These are phyloP conservation scores for Helicolenus hilgendorfi DNA, from an alignment of 2,797 vertebrate species.

Conservation along the genomic window DNA sequence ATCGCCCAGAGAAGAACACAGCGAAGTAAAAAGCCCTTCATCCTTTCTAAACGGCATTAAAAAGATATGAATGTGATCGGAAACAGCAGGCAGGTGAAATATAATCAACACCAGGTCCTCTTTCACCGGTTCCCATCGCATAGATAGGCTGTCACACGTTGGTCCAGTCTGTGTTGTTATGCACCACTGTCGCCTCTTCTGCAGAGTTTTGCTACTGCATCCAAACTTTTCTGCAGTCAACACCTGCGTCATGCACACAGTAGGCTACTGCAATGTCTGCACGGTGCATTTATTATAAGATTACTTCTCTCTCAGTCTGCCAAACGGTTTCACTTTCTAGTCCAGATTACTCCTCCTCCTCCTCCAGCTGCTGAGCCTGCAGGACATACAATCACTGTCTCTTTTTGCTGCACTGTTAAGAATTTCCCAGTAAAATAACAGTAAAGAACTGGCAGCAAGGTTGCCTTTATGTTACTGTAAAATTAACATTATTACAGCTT, in stretches of 20 bases:
- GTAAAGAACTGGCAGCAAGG: too few relatives aligned
- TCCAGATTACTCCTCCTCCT: slow-evolving; percentile 21
- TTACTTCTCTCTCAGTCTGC: neutral
- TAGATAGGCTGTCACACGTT: neutral
- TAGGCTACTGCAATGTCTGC: too few relatives aligned
- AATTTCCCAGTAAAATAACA: too few relatives aligned
- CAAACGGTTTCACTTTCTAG: neutral
- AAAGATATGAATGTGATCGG: neutral
- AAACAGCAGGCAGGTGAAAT: slow-evolving; percentile 1
- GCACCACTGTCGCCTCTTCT: neutral
- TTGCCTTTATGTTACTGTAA: too few relatives aligned
- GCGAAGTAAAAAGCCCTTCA: slow-evolving; percentile 34
- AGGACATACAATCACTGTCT: neutral
- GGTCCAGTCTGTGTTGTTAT: neutral
- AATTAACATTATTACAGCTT: too few relatives aligned
- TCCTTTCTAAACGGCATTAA: slow-evolving; percentile 11
- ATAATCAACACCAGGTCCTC: neutral
- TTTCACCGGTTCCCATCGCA: slow-evolving; percentile 10
- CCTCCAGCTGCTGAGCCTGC: neutral
- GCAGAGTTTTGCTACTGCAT: neutral
- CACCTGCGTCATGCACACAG: slow-evolving; percentile 31
- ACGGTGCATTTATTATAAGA: neutral
- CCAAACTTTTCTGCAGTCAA: neutral
- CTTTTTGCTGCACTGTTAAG: neutral
- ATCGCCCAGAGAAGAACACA: slow-evolving; percentile 50